These are phyloP conservation scores for Chirona hameri DNA, from an alignment of 2,888 invertebrate species.

Conservation along the genomic window DNA sequence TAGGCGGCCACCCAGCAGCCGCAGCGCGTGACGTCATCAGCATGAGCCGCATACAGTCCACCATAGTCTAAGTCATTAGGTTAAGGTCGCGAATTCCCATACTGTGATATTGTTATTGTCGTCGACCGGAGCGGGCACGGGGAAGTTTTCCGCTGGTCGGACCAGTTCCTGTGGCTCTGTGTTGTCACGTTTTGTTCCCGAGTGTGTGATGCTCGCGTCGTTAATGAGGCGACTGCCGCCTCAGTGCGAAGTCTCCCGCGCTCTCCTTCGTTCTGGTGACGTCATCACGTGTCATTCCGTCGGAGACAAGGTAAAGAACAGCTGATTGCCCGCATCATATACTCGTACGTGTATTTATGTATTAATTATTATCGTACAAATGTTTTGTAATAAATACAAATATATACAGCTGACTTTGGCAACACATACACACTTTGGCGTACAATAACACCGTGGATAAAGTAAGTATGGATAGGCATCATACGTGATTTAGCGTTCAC, in stretches of 20 bases:
- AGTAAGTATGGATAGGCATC: too few relatives aligned
- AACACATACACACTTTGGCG: neutral
- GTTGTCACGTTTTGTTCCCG: neutral
- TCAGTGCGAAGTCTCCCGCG: neutral
- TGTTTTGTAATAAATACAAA: slow-evolving; percentile 9
- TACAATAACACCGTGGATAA: too few relatives aligned
- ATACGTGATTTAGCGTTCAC: too few relatives aligned
- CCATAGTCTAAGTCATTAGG: slow-evolving; percentile 13
- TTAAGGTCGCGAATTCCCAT: slow-evolving; percentile 28
- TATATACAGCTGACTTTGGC: neutral
- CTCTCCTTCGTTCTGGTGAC: neutral
- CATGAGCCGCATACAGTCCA: neutral
- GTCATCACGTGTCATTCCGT: neutral
- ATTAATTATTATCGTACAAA: slow-evolving; percentile 22
- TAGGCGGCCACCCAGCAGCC: neutral
- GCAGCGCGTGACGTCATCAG: neutral
- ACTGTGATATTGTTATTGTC: neutral
- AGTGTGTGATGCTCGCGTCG: neutral
- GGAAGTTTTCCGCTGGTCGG: slow-evolving; percentile 1
- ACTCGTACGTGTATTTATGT: slow-evolving; percentile 13
- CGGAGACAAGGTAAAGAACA: neutral
- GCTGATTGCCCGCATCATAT: neutral
- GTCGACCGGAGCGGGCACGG: neutral
- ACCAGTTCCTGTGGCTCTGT: neutral
- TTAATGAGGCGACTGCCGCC: neutral